These are phyloP conservation scores for Sebastes cheni DNA, from an alignment of 2,797 vertebrate species.

Conservation along the genomic window DNA sequence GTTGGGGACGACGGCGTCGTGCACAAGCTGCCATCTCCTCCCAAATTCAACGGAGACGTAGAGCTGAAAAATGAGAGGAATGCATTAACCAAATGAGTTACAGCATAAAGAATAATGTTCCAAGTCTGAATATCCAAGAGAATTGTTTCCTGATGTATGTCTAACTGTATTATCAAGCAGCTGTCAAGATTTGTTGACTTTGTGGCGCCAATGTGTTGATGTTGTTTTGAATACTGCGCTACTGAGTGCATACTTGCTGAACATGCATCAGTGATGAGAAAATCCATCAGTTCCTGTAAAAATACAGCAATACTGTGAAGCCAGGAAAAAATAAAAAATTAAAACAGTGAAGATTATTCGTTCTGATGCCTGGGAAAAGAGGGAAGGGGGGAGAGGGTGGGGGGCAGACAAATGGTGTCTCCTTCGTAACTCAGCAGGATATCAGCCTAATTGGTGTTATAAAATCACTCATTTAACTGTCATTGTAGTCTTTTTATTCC, in stretches of 20 bases:
- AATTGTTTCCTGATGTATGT: constrained; percentile 38
- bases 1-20: constrained; percentile 90
- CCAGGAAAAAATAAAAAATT: neutral
- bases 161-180: constrained; percentile 31
- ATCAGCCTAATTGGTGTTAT: constrained; percentile 30
- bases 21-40: constrained; percentile 92
- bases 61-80: constrained; percentile 81
- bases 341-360: neutral
- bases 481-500: constrained; percentile 24
- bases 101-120: constrained; percentile 25
- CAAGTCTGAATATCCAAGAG: constrained; percentile 11
- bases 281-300: constrained; percentile 16
- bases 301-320: neutral
- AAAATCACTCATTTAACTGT: constrained; percentile 49
- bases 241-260: constrained; percentile 2
- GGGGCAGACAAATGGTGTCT: neutral
- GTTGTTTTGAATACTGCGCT: constrained; percentile 15
- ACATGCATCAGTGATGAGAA: constrained; percentile 13
- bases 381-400: neutral
- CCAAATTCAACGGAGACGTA: constrained; percentile 96
- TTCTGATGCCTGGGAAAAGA: constrained; percentile 1
- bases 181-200: constrained; percentile 30
- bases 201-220: constrained; percentile 9
- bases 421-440: constrained; percentile 29
- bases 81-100: constrained; percentile 40